These are phyloP conservation scores for Megaptera novaeangliae DNA, from an alignment of 2,113 vertebrate species.

Conservation along the genomic window DNA sequence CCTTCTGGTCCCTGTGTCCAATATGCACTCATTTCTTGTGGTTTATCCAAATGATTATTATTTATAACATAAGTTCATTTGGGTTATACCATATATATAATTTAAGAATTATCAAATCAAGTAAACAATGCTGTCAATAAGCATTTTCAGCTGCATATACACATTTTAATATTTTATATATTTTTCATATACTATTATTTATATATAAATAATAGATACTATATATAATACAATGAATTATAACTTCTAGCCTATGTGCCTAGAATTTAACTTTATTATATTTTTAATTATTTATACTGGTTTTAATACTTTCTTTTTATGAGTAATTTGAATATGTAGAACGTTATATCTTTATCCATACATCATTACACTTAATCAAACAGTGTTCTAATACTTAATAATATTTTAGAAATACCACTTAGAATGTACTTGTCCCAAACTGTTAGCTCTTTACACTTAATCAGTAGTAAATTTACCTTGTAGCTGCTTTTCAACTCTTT, in stretches of 20 bases:
- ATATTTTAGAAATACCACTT: background rate
- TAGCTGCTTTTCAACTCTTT: conserved; percentile 95
- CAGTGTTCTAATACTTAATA: background rate
- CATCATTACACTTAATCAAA: background rate
- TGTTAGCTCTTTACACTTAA: background rate
- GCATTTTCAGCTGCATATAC: background rate
- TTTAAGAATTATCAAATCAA: background rate
- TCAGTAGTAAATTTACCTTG: conserved; percentile 86
- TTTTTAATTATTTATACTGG: background rate
- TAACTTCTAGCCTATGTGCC: background rate
- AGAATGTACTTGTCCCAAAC: background rate
- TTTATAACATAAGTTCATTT: background rate
- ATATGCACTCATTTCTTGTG: background rate
- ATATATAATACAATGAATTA: background rate
- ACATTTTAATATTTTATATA: background rate
- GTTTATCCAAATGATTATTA: background rate
- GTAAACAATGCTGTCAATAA: background rate
- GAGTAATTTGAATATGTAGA: background rate
- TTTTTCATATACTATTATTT: background rate
- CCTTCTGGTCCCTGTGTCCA: background rate
- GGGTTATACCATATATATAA: background rate
- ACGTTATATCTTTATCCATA: background rate
- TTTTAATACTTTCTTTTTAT: conserved; percentile 15
- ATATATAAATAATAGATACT: background rate
- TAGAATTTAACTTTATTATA: background rate